These are phyloP conservation scores for Luffia ferchaultella DNA, from an alignment of 2,888 invertebrate genomes.

Conservation along the genomic window DNA sequence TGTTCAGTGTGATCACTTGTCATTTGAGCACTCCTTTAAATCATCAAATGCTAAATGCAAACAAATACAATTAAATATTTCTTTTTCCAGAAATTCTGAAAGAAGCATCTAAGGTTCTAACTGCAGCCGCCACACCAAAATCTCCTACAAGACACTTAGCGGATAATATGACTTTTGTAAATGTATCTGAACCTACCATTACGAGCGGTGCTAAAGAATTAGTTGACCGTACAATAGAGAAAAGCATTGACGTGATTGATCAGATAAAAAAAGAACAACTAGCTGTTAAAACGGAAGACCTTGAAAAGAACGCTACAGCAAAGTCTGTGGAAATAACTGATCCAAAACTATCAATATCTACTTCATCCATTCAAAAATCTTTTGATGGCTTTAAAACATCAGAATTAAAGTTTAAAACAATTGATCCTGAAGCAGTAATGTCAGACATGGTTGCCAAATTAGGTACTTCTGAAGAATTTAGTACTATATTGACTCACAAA, in stretches of 20 bases:
- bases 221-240: conserved; percentile 57
- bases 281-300: conserved; percentile 49
- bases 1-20: too few relatives aligned
- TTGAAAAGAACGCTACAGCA: conserved; percentile 31
- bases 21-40: too few relatives aligned
- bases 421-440: conserved; percentile 47
- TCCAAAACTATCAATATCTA: conserved; percentile 49
- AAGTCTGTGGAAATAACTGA: conserved; percentile 39
- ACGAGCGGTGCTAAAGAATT: conserved; percentile 63
- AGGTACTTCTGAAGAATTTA: conserved; percentile 36
- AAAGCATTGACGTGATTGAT: conserved; percentile 46
- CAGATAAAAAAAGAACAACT: conserved; percentile 52
- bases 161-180: conserved; percentile 53
- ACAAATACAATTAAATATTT: too few relatives aligned
- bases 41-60: too few relatives aligned
- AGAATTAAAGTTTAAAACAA: conserved; percentile 44
- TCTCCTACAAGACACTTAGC: conserved; percentile 56
- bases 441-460: conserved; percentile 52
- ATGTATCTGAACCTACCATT: conserved; percentile 59
- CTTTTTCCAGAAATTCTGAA: conserved; percentile 39
- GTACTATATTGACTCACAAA: conserved; percentile 57
- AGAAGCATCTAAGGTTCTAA: conserved; percentile 42
- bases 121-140: conserved; percentile 46
- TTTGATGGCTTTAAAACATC: conserved; percentile 25
- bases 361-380: conserved; percentile 49